Percentiles rank a stretch among this genome's conserved stretches.
These are phyloP conservation scores for Falco naumanni DNA, from an alignment of 2,797 vertebrate species.

Conservation along the genomic window DNA sequence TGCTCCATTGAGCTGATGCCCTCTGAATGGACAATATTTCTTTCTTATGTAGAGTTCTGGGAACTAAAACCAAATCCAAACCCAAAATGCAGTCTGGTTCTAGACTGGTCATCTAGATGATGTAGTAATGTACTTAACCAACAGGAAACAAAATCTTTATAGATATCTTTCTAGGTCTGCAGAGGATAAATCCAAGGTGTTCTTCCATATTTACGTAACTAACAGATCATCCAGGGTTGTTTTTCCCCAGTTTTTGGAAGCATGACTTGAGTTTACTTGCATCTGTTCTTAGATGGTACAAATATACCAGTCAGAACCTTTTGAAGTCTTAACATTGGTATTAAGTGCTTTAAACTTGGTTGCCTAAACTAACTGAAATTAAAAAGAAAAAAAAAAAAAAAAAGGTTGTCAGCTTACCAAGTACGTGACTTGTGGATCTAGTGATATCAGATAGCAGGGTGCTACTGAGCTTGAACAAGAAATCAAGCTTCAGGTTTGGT, in stretches of 20 bases:
- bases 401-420: not conserved
- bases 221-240: not conserved
- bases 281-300: not conserved
- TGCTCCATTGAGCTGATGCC: not conserved
- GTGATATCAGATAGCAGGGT: not conserved
- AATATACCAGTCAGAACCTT: not conserved
- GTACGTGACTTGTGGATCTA: not conserved
- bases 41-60: not conserved
- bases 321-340: not conserved
- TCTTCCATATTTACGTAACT: not conserved
- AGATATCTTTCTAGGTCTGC: not conserved
- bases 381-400: not conserved
- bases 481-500: not conserved
- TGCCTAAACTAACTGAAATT: not conserved
- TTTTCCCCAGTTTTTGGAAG: not conserved
- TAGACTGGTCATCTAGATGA: not conserved
- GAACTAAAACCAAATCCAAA: not conserved
- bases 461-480: not conserved
- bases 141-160: not conserved
- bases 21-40: not conserved
- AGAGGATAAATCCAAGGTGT: not conserved
- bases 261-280: not conserved
- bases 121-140: not conserved
- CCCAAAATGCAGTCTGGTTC: not conserved
- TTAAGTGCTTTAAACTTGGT: not conserved